These are phyloP conservation scores for Ptilodon capucinus DNA, from an alignment of 2,888 invertebrate species.

Conservation along the genomic window DNA sequence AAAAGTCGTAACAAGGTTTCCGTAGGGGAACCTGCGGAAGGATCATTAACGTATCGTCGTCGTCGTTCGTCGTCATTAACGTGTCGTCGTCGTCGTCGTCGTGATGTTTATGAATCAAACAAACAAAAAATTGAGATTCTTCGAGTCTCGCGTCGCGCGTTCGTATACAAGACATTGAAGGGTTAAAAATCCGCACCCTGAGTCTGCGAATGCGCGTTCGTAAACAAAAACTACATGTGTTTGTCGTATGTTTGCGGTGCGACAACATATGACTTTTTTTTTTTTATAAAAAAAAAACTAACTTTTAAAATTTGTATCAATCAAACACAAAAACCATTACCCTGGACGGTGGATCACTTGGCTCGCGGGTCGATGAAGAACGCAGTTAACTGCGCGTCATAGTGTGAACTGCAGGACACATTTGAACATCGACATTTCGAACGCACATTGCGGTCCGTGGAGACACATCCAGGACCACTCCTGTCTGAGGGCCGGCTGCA, in stretches of 20 bases:
- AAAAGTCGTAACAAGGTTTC: slow-evolving; percentile 86
- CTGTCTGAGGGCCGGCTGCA: slow-evolving; percentile 72
- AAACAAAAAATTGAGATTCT: not conserved
- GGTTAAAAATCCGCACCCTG: not conserved
- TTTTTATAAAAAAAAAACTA: not conserved
- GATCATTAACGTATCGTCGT: slow-evolving; percentile 52
- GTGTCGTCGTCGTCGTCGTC: not conserved
- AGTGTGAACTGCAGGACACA: slow-evolving; percentile 79
- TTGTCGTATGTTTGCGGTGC: not conserved
- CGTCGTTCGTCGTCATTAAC: not conserved
- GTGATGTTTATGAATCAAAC: not conserved
- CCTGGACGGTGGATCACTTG: slow-evolving; percentile 82
- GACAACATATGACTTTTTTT: not conserved
- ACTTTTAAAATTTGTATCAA: not conserved
- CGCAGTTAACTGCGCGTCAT: slow-evolving; percentile 74
- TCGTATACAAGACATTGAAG: not conserved
- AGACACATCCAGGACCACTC: slow-evolving; percentile 70
- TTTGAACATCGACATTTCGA: slow-evolving; percentile 84
- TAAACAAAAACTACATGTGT: not conserved
- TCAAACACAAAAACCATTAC: slow-evolving; percentile 41
- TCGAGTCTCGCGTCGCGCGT: not conserved
- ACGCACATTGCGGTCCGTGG: slow-evolving; percentile 83
- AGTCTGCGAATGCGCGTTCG: not conserved
- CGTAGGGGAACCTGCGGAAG: slow-evolving; percentile 84
- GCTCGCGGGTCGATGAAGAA: slow-evolving; percentile 84